Evolutionary conservation across 2,797 vertebrate genomes (phyloP).

Genomic region (Phataginus tricuspis): DNA sequence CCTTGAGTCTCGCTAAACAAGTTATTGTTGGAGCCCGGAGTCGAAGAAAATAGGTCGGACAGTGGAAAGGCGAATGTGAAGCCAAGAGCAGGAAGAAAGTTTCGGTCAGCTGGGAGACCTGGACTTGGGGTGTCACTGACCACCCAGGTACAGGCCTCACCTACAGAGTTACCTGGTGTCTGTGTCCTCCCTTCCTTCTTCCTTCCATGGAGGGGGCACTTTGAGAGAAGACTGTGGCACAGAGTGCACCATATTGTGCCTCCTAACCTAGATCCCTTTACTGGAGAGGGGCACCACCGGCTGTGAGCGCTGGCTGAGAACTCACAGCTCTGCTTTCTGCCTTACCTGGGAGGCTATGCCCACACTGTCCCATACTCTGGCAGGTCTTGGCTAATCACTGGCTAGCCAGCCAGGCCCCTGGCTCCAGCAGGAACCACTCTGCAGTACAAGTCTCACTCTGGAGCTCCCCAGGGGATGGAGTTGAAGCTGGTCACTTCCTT

Average conservation of each 20-base stretch:
- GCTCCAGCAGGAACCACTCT: background rate
- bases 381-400: background rate
- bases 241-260: accelerated
- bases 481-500: background rate
- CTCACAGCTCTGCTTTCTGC: background rate
- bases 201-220: background rate
- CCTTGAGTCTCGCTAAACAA: slow-evolving; percentile 62
- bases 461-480: background rate
- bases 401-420: background rate
- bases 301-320: background rate
- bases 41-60: background rate
- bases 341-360: background rate
- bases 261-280: background rate
- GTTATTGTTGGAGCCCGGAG: slow-evolving; percentile 51
- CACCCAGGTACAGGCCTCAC: accelerated
- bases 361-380: accelerated
- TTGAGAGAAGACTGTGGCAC: background rate
- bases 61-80: background rate
- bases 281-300: background rate
- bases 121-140: background rate
- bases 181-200: background rate
- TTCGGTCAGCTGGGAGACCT: background rate
- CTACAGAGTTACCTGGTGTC: accelerated
- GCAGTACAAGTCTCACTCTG: accelerated
- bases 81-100: background rate